phyloP scores from a whole-genome alignment of 2,797 vertebrate genomes.

The Tapera naevia region DNA sequence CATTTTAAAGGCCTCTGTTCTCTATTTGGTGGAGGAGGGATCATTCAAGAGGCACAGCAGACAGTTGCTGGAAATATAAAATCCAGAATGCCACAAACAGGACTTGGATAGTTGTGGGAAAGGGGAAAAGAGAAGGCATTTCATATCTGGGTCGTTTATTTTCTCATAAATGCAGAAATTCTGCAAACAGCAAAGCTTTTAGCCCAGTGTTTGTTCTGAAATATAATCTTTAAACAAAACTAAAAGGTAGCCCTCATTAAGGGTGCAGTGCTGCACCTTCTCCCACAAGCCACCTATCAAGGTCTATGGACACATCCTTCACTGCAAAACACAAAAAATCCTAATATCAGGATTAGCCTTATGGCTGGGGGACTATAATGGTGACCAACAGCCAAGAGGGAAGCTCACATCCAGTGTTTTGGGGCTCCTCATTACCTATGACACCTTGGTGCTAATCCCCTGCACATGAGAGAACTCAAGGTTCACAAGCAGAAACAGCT shows the following conservation, averaged over 20 bases:
- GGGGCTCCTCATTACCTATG: fast-evolving
- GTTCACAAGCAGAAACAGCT: not conserved
- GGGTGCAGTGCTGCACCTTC: fast-evolving
- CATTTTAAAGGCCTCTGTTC: constrained; percentile 74
- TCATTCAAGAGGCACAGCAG: constrained; percentile 4
- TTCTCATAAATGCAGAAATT: not conserved
- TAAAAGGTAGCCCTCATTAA: fast-evolving
- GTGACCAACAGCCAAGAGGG: not conserved
- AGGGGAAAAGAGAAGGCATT: not conserved
- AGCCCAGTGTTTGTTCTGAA: too few relatives aligned
- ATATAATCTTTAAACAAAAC: not conserved
- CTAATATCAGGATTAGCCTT: fast-evolving
- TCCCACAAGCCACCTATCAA: not conserved
- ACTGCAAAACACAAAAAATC: fast-evolving
- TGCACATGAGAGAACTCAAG: fast-evolving
- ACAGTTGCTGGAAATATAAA: not conserved
- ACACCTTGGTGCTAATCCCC: not conserved
- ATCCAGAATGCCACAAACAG: not conserved
- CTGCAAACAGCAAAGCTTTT: not conserved
- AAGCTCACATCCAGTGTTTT: not conserved
- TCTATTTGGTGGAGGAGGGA: constrained; percentile 47
- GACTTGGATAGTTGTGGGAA: not conserved
- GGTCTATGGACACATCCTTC: not conserved
- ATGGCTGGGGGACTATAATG: fast-evolving
- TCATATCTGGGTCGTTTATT: not conserved